Evolutionary conservation across 2,888 invertebrate species (phyloP).

Genomic region (Ischnus inquisitorius): DNA sequence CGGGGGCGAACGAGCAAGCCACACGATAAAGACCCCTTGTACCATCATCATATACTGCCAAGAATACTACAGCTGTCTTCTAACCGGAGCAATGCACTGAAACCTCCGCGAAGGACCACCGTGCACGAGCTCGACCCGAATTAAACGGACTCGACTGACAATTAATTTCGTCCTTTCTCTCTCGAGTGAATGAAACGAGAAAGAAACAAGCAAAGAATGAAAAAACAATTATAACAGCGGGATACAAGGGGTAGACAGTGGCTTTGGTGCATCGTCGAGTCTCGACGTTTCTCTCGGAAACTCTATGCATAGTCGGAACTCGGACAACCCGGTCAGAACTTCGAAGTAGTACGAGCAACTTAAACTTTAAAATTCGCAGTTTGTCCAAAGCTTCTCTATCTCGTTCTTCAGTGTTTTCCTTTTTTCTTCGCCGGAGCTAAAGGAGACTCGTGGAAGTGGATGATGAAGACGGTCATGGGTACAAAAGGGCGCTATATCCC

Average conservation of each 20-base stretch:
- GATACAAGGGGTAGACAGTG: conserved; percentile 20
- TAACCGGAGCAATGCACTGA: conserved; percentile 14
- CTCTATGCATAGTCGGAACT: conserved; percentile 19
- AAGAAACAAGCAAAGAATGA: conserved; percentile 33
- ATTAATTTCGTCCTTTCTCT: conserved; percentile 48
- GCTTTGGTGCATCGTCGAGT: conserved; percentile 1
- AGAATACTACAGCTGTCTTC: conserved; percentile 38
- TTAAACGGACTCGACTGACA: conserved; percentile 48
- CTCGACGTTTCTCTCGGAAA: conserved; percentile 10
- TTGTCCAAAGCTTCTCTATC: conserved; percentile 30
- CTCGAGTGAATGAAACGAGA: conserved; percentile 27
- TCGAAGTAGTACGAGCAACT: conserved; percentile 53
- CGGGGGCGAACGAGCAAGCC: conserved; percentile 35
- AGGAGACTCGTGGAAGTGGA: conserved; percentile 29
- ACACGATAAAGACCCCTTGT: conserved; percentile 35
- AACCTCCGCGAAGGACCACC: conserved; percentile 44
- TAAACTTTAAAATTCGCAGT: conserved; percentile 62
- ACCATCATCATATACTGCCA: conserved; percentile 31
- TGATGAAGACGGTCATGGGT: conserved; percentile 49
- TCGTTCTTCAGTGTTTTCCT: conserved; percentile 39
- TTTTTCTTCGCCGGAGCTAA: conserved; percentile 10
- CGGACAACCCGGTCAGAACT: conserved; percentile 63
- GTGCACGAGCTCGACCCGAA: conserved; percentile 36
- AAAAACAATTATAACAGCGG: conserved; percentile 42
- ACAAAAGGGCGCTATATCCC: conserved; percentile 54